Base-by-base conservation (phyloP, 1,140 invertebrate species). In the Orussus abietinus region DNA sequence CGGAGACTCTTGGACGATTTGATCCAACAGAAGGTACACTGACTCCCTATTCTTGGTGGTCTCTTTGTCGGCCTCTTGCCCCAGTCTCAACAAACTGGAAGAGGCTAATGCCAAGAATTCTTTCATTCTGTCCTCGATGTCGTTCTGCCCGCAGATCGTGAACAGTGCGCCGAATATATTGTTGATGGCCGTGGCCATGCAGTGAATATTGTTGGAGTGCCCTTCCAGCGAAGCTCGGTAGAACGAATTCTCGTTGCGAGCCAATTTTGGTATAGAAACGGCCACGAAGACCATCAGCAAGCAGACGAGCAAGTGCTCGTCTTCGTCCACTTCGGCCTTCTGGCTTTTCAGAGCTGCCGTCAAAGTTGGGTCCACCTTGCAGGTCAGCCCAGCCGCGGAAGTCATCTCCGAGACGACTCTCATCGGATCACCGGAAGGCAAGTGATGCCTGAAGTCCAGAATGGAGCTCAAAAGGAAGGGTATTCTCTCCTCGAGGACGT, bases 221-320 rank as follows among this genome's bases (percentile, higher is more conserved):
- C 91, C 94, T 76, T 96, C 92, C 11, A 98, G 76, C 1, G 90
- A 90, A 3, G 95, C 90, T 57, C 86, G 75, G 69, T 93, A 95
- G 50, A 91, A 90, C 0, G 91, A 92, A 32, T 82, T 83, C 36
- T 97, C 94, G 51, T 81, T 88, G 37, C 89, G 80, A 1, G 96
- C 93, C n/a, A 99, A 77, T 70, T 94, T 92, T 3, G 96, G 96
- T 53, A 99, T 87, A 0, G 95, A 95, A 18, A 99, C 94, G 0
- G 96, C 96, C 1, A 99, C 89, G 74, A 98, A 99, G 3, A 99
- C 96, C 92, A 99, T 96, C 12, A 99, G 69, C 4, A 99, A 74
- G 71, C 96, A 99, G 1, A 96, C 90, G 15, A 95, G 76, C 10
- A 92, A 75, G 76, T 99, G 96, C 56, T 99, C 95, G 57, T 92